Evolutionary conservation across 2,797 vertebrate species (phyloP), one percentile per base, ranked within the genome.

Genomic region (Capromys pilorides): DNA sequence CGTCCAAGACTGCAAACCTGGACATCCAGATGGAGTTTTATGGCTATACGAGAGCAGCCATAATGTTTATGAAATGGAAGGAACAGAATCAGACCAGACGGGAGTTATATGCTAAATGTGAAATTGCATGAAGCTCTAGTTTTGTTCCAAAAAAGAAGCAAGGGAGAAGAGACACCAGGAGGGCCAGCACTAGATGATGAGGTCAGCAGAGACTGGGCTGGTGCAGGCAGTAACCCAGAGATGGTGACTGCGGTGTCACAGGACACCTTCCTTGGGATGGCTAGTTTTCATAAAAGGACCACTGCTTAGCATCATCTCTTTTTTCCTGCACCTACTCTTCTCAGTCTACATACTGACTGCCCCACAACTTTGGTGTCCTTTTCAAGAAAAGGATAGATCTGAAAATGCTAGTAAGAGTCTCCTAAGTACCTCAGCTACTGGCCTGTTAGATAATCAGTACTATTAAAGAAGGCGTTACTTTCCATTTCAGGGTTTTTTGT

Each of bases 21-120:
- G 87, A 59, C 91, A 64, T 16, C n/a, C 33, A 78, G 64, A 82
- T 57, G 9, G 45, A 90, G 33, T n/a, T 92, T 57, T 62, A 90
- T 31, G 96, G 83, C 22, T 73, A 77, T 14, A n/a, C 33, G 9
- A 2, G 49, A 94, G 80, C 36, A 18, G 33, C 18, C 59, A 0
- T 41, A 24, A 0, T 1, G 22, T 36, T 73, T 49, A 24, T 0
- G 3, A 86, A 83, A 62, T 61, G 57, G 54, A 90, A 31, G 45
- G 89, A 73, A 93, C 1, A 6, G 0, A 0, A 69, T 39, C 13
- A 79, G 49, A 0, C 31, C 94, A 93, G 39, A 92, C 7, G 41
- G 91, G 61, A 16, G 54, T 93, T 90, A 80, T 12, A 49, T 0
- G 14, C 54, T 88, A 7, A 93, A 39, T 0, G 21, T 36, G 36